Base-by-base conservation (phyloP, 2,888 invertebrate species). In the Prosapia bicincta region DNA sequence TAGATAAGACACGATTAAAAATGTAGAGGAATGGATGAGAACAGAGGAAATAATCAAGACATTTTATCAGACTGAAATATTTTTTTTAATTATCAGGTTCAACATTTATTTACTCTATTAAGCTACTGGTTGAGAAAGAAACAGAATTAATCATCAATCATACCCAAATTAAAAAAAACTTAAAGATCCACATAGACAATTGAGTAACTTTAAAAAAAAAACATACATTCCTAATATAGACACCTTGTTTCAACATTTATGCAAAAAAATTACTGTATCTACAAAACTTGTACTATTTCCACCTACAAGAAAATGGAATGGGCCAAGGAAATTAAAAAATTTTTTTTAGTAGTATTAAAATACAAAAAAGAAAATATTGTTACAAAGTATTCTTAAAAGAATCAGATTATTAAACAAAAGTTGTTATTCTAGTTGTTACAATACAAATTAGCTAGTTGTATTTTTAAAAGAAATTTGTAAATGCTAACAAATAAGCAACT, bases 401-500 rank as follows among this genome's bases (percentile, higher is more conserved):
- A 13, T 38, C 9, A 13, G 38, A 38, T 38, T 38, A 38, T 2
- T 13, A 38, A 38, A 38, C 15, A 7, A 38, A n/a, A 38, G 38
- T 38, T 9, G 9, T 30, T 30, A 30, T n/a, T n/a, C n/a, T n/a
- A n/a, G n/a, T n/a, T n/a, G n/a, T n/a, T n/a, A n/a, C n/a, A n/a
- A n/a, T n/a, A n/a, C n/a, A n/a, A n/a, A n/a, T 54, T 54, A 54
- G 54, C 54, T 54, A 54, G 54, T 54, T 54, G 54, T 54, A n/a
- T 54, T 54, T 54, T 54, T 54, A 54, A 54, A 54, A 30, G 1
- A 10, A 54, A 54, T 54, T 54, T 20, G 3, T 54, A 54, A 54
- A 54, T 54, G 54, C 54, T 20, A 54, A 38, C 5, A 2, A 54
- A 38, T 13, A 54, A 54, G 54, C 54, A 54, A 54, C 20, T 54